These are phyloP conservation scores for Hybos culiciformis DNA, from an alignment of 2,888 invertebrate species.

Conservation along the genomic window DNA sequence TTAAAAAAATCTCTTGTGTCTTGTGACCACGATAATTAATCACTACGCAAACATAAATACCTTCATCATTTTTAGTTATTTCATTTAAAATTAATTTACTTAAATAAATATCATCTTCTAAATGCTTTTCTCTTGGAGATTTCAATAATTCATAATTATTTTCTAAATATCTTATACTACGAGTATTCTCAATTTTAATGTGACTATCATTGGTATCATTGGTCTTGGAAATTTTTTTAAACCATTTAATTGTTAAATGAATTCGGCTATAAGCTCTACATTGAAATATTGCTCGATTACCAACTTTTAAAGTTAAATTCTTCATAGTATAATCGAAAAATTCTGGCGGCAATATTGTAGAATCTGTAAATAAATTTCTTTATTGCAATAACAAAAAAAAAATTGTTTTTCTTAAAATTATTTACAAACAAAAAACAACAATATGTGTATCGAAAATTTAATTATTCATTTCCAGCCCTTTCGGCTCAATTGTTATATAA, in stretches of 20 bases:
- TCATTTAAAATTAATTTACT: slow-evolving; percentile 30
- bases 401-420: background rate
- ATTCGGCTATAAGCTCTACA: slow-evolving; percentile 31
- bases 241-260: slow-evolving; percentile 32
- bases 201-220: background rate
- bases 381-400: background rate
- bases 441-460: background rate
- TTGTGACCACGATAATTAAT: slow-evolving; percentile 30
- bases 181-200: slow-evolving; percentile 12
- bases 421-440: too few species aligned
- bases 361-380: slow-evolving; percentile 20
- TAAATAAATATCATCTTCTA: slow-evolving; percentile 27
- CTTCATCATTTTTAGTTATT: slow-evolving; percentile 24
- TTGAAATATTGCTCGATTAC: slow-evolving; percentile 28
- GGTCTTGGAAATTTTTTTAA: slow-evolving; percentile 19
- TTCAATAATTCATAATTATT: slow-evolving; percentile 27
- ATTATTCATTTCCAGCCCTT: background rate
- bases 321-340: slow-evolving; percentile 27
- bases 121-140: slow-evolving; percentile 23
- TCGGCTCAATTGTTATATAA: too few species aligned
- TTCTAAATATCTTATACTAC: slow-evolving; percentile 26
- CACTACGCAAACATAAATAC: slow-evolving; percentile 31
- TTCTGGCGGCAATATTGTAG: slow-evolving; percentile 24
- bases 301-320: slow-evolving; percentile 22
- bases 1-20: slow-evolving; percentile 28